Conservation (phyloP, 2,113 vertebrate genomes). For the Helogale parvula region DNA sequence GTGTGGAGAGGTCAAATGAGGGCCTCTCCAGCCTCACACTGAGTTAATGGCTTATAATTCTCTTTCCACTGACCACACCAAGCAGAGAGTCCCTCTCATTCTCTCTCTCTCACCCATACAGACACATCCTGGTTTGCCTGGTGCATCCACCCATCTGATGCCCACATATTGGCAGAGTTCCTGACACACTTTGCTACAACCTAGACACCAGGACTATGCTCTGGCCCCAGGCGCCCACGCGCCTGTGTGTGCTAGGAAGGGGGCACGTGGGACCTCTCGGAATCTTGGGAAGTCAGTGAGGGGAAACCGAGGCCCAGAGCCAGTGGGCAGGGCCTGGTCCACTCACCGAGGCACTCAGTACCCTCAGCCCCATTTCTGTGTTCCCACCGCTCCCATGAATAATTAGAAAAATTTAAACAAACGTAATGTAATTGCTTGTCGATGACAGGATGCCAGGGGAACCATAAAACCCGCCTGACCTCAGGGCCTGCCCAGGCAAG, state of each 20-base stretch:
- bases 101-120: background rate
- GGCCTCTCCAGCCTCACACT: background rate
- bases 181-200: background rate
- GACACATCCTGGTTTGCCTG: background rate
- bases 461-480: conserved; percentile 72
- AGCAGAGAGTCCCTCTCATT: background rate
- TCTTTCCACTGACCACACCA: background rate
- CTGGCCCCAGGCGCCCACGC: rapidly evolving
- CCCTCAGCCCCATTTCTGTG: background rate
- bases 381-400: background rate
- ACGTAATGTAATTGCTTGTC: conserved; percentile 79
- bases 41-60: background rate
- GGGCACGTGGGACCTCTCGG: background rate
- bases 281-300: background rate
- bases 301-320: background rate
- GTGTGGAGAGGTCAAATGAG: background rate
- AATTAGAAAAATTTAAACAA: conserved; percentile 78
- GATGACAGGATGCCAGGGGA: conserved; percentile 79
- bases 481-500: conserved; percentile 78
- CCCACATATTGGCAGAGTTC: background rate
- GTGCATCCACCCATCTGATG: background rate
- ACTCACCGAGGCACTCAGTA: background rate
- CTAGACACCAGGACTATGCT: background rate
- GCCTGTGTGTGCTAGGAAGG: background rate
- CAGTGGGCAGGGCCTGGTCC: rapidly evolving